A percentile compares a stretch with the other conserved stretches of the same genome.
phyloP scores from a whole-genome alignment of 1,140 invertebrate genomes.

The Drosophila micromelanica region DNA sequence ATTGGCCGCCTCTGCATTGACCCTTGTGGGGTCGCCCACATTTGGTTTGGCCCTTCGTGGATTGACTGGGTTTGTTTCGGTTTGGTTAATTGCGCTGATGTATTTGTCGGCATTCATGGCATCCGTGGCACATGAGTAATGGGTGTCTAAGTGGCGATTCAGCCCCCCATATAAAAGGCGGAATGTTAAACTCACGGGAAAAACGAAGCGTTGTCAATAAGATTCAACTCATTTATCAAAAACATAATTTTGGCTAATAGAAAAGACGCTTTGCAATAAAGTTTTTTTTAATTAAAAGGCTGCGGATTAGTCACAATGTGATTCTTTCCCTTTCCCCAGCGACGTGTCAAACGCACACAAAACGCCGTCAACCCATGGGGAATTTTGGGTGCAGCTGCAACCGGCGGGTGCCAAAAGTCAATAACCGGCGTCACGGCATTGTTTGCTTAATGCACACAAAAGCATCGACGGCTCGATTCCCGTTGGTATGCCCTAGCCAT shows the following conservation, averaged over 20 bases:
- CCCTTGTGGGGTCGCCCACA: conserved; percentile 44
- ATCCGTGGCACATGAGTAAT: conserved; percentile 66
- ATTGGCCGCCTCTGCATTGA: not conserved
- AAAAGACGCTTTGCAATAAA: not conserved
- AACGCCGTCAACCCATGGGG: conserved; percentile 32
- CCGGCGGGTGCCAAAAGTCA: conserved; percentile 41
- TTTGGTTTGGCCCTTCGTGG: conserved; percentile 4
- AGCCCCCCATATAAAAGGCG: conserved; percentile 39
- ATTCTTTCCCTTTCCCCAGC: conserved; percentile 1
- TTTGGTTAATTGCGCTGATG: conserved; percentile 54
- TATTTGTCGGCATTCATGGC: conserved; percentile 64
- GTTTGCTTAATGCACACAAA: conserved; percentile 33
- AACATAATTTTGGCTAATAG: too few species aligned
- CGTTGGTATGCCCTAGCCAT: conserved; percentile 7
- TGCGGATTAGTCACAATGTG: not conserved
- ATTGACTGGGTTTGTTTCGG: conserved; percentile 11
- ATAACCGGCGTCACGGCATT: conserved; percentile 28
- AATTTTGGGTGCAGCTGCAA: conserved; percentile 7
- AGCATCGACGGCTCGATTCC: conserved; percentile 37
- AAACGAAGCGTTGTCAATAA: not conserved
- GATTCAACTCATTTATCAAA: not conserved
- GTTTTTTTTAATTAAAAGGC: not conserved
- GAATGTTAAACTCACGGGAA: not conserved
- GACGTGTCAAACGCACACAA: conserved; percentile 20
- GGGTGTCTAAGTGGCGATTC: conserved; percentile 67